A percentile compares a stretch with the other conserved stretches of the same genome.
These are phyloP conservation scores for Coronaproctus castanopsis DNA, from an alignment of 2,888 invertebrate genomes.

Conservation along the genomic window DNA sequence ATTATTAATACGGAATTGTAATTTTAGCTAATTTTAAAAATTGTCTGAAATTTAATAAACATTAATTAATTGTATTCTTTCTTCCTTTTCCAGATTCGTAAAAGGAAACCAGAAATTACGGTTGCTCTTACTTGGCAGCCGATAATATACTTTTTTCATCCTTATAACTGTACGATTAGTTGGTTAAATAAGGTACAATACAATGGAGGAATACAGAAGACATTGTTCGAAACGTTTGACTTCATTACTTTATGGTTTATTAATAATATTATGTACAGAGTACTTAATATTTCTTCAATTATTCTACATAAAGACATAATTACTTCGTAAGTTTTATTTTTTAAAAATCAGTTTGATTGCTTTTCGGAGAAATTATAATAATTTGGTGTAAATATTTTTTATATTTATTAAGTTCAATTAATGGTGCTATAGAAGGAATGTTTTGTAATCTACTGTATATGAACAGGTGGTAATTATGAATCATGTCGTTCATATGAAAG, in stretches of 20 bases:
- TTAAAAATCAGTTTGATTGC: too few species aligned
- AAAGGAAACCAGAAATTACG: conserved; percentile 44
- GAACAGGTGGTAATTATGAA: too few species aligned
- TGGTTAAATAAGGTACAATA: conserved; percentile 7
- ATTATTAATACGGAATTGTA: too few species aligned
- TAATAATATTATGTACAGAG: conserved; percentile 34
- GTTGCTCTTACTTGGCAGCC: conserved; percentile 45
- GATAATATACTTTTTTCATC: conserved; percentile 39
- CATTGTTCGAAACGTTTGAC: conserved; percentile 1
- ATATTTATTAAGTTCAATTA: too few species aligned
- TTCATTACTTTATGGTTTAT: conserved; percentile 29
- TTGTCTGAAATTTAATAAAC: too few species aligned
- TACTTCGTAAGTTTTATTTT: conserved; percentile 40
- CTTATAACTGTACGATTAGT: conserved; percentile 28
- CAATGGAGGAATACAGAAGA: background rate
- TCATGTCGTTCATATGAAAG: too few species aligned
- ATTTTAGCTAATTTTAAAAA: too few species aligned
- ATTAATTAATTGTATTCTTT: background rate
- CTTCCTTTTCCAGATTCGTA: conserved; percentile 35
- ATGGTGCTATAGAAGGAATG: too few species aligned
- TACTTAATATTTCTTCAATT: conserved; percentile 42
- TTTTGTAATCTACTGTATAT: too few species aligned
- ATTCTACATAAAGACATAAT: conserved; percentile 50
- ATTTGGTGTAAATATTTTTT: too few species aligned
- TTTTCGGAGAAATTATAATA: too few species aligned